Conservation (phyloP, 2,888 invertebrate species). For the Drosophila ustulata region DNA sequence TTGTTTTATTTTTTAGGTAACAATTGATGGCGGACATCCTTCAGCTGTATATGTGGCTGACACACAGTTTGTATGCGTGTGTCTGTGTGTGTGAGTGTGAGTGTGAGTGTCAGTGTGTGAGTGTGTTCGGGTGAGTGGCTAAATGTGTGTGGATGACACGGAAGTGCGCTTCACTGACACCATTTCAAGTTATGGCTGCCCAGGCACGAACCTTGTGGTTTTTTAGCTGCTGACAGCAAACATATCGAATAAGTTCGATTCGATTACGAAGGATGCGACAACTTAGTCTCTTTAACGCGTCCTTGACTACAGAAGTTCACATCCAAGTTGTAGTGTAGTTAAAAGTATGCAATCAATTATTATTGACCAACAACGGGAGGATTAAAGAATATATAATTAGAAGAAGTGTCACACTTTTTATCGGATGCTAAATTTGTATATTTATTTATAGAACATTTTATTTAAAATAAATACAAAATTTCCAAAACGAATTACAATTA, state of each 20-base stretch:
- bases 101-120: constrained; percentile 1
- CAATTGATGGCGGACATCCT: constrained; percentile 58
- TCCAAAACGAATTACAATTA: no score
- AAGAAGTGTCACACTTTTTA: no score
- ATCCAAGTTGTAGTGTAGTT: no score
- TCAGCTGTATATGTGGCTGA: constrained; percentile 11
- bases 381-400: no score
- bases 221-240: constrained; percentile 24
- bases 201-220: constrained; percentile 64
- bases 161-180: constrained; percentile 56
- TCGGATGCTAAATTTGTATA: no score
- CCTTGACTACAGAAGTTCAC: not conserved
- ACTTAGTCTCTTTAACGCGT: not conserved
- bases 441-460: no score
- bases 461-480: no score
- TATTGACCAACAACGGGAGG: no score
- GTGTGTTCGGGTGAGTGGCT: constrained; percentile 23
- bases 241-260: constrained; percentile 27
- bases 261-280: constrained; percentile 3
- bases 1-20: constrained; percentile 39
- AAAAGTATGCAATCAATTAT: no score
- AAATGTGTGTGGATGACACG: constrained; percentile 39
- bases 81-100: not conserved
- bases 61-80: no score
- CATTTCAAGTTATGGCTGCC: constrained; percentile 65